Conservation (phyloP, 2,113 vertebrate species). For the Pyrgilauda ruficollis region DNA sequence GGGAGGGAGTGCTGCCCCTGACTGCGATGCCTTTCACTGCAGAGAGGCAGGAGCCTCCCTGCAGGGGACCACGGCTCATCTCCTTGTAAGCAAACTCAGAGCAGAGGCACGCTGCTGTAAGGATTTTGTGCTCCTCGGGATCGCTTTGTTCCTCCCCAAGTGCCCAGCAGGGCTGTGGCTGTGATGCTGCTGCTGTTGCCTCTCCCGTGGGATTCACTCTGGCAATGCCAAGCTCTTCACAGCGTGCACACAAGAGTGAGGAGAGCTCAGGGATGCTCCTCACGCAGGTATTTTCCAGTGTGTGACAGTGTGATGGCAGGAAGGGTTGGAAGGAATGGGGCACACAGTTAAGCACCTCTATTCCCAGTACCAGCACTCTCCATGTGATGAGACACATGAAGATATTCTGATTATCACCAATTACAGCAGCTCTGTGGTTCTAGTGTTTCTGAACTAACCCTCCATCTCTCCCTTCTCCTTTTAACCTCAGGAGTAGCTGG, state of each 20-base stretch:
- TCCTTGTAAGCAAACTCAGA: background rate
- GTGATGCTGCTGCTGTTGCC: background rate
- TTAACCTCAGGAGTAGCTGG: background rate
- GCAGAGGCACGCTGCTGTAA: fast-evolving
- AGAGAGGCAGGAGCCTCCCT: background rate
- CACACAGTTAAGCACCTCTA: background rate
- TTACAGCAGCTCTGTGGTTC: background rate
- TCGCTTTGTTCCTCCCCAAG: fast-evolving
- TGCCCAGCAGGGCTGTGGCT: background rate
- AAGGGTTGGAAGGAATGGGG: background rate
- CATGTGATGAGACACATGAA: background rate
- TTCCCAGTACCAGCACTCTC: background rate
- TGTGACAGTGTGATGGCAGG: background rate
- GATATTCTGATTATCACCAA: background rate
- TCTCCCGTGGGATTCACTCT: background rate
- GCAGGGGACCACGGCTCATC: fast-evolving
- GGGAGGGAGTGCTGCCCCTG: background rate
- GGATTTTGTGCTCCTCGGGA: background rate
- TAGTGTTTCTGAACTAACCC: background rate
- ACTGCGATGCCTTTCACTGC: fast-evolving
- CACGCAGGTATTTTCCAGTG: background rate
- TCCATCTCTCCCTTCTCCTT: background rate
- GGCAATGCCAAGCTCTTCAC: background rate
- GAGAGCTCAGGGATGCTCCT: background rate
- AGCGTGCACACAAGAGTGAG: fast-evolving